These are phyloP conservation scores for Apodemia mormo DNA, from an alignment of 2,888 invertebrate species.

Conservation along the genomic window DNA sequence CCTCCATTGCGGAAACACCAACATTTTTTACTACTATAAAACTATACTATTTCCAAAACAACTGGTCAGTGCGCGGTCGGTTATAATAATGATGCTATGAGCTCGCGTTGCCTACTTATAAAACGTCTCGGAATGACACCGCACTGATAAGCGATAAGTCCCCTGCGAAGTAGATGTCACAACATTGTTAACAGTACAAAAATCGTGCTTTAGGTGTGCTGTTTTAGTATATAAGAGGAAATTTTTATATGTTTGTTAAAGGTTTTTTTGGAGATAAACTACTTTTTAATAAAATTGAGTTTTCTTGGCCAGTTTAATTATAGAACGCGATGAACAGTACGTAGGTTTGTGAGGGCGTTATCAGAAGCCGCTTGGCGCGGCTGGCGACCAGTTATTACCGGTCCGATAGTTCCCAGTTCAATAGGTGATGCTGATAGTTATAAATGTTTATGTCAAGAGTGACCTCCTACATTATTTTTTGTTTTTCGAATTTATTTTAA, in stretches of 20 bases:
- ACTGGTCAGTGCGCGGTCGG: conserved; percentile 63
- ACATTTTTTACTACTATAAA: conserved; percentile 54
- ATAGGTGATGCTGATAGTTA: conserved; percentile 78
- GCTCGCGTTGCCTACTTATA: conserved; percentile 69
- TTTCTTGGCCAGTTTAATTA: conserved; percentile 30
- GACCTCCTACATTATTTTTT: conserved; percentile 73
- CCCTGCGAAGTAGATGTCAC: conserved; percentile 65
- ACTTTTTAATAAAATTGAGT: conserved; percentile 37
- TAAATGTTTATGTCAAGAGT: conserved; percentile 59
- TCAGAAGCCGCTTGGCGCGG: conserved; percentile 76
- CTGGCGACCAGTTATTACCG: conserved; percentile 80
- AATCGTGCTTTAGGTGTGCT: conserved; percentile 23
- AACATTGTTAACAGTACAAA: conserved; percentile 29
- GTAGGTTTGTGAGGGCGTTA: conserved; percentile 56
- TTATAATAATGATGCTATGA: conserved; percentile 63
- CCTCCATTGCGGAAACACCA: conserved; percentile 75
- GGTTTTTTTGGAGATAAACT: conserved; percentile 13
- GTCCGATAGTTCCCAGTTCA: conserved; percentile 82
- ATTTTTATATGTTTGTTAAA: background rate
- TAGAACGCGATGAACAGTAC: conserved; percentile 26
- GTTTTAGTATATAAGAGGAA: background rate
- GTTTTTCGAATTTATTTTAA: conserved; percentile 24
- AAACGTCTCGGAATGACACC: conserved; percentile 69
- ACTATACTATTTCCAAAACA: conserved; percentile 25
- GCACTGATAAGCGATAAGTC: conserved; percentile 70